These are phyloP conservation scores for Branchinecta sandiegonensis DNA, from an alignment of 2,888 invertebrate genomes.

Conservation along the genomic window DNA sequence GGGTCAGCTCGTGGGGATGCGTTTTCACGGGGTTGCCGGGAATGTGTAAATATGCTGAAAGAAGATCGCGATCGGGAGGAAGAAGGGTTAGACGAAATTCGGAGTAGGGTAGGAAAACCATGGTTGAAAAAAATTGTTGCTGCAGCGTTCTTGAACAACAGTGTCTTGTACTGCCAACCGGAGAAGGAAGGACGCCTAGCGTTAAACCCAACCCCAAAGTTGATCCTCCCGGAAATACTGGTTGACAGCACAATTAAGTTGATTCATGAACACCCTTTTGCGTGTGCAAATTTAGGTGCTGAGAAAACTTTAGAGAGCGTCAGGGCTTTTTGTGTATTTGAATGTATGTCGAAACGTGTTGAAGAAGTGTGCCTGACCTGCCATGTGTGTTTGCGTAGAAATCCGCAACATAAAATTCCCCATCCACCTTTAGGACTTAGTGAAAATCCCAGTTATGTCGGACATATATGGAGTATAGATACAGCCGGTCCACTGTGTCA, in stretches of 20 bases:
- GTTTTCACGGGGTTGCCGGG: too few relatives aligned
- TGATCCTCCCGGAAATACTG: background rate
- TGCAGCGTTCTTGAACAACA: background rate
- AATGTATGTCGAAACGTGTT: too few relatives aligned
- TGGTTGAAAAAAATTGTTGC: background rate
- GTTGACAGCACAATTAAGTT: background rate
- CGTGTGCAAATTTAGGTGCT: too few relatives aligned
- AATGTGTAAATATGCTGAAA: too few relatives aligned
- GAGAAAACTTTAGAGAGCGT: too few relatives aligned
- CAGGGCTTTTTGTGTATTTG: too few relatives aligned
- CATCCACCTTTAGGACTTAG: background rate
- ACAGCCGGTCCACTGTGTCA: background rate
- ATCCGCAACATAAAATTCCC: too few relatives aligned
- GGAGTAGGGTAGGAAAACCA: background rate
- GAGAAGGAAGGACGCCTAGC: background rate
- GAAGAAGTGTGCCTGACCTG: too few relatives aligned
- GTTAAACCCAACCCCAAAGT: background rate
- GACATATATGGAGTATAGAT: constrained; percentile 12
- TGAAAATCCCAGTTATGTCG: background rate
- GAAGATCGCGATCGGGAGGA: background rate
- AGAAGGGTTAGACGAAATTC: background rate
- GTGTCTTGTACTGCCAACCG: background rate
- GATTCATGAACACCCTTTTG: too few relatives aligned
- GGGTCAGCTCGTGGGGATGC: too few relatives aligned
- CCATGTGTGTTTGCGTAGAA: too few relatives aligned